These are phyloP conservation scores for Heterotilapia buettikoferi DNA, from an alignment of 2,113 vertebrate species.

Conservation along the genomic window DNA sequence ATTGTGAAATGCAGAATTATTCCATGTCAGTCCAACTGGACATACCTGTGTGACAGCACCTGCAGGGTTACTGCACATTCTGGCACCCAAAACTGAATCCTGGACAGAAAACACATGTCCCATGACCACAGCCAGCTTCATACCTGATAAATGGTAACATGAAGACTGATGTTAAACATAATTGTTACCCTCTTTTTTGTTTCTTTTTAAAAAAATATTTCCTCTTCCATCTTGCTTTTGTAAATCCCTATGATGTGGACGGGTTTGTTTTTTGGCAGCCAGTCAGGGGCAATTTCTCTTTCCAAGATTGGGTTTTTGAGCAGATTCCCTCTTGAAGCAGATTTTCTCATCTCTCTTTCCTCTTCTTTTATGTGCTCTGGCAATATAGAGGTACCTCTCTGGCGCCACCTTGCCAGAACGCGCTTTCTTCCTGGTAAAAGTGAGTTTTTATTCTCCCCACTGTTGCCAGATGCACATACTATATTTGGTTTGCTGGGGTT, in stretches of 20 bases:
- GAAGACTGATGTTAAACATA: background rate
- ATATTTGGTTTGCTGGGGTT: background rate
- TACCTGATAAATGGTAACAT: background rate
- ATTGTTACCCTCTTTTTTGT: background rate
- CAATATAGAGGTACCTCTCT: background rate
- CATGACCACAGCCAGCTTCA: background rate
- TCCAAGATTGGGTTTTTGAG: background rate
- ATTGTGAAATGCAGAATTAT: background rate
- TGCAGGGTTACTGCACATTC: background rate
- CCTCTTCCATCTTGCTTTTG: background rate
- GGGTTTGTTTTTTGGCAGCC: background rate
- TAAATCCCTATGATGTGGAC: no score
- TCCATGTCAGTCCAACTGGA: background rate
- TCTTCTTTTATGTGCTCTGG: background rate
- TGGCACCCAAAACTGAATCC: background rate
- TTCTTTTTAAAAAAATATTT: background rate
- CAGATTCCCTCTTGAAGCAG: background rate
- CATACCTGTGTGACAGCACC: background rate
- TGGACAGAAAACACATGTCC: background rate
- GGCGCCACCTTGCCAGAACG: background rate
- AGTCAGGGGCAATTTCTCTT: background rate
- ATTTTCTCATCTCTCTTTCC: background rate
- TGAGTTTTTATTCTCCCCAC: background rate
- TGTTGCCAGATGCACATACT: background rate
- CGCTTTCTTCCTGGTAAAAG: background rate